phyloP scores from a whole-genome alignment of 2,888 invertebrate genomes.

The Pyrrhopygopsis socrates region DNA sequence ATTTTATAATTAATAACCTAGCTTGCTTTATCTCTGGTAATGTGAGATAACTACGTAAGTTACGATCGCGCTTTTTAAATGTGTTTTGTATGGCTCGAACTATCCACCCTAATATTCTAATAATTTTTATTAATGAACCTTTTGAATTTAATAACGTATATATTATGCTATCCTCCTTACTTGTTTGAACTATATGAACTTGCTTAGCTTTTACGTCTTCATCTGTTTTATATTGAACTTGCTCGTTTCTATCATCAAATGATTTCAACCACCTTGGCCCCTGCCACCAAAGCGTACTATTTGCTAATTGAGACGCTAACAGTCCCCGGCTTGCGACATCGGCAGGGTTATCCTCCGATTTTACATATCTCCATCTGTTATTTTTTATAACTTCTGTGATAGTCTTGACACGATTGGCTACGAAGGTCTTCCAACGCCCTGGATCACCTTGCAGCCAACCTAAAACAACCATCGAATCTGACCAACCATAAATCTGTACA shows the following conservation, averaged over 20 bases:
- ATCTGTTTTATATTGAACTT: background rate
- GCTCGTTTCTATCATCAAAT: background rate
- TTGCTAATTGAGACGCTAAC: background rate
- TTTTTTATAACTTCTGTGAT: background rate
- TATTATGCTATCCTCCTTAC: background rate
- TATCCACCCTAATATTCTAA: background rate
- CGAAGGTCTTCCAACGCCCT: conserved; percentile 67
- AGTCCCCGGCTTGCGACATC: background rate
- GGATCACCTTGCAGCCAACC: conserved; percentile 47
- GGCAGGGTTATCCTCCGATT: background rate
- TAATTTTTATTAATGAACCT: background rate
- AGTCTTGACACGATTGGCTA: conserved; percentile 59
- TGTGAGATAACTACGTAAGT: conserved; percentile 29
- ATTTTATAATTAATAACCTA: conserved; percentile 37
- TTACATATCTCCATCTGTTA: background rate
- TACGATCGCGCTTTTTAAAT: background rate
- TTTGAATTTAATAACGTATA: background rate
- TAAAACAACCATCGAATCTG: conserved; percentile 34
- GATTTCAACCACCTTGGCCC: conserved; percentile 4
- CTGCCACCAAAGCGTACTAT: conserved; percentile 12
- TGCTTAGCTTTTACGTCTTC: background rate
- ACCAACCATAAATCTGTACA: background rate
- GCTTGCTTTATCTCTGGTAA: conserved; percentile 39
- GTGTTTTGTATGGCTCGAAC: background rate
- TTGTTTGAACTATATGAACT: background rate